A percentile compares a stretch with the other conserved stretches of the same genome.
Conservation (phyloP, 2,113 vertebrate genomes). For the Crocuta crocuta region DNA sequence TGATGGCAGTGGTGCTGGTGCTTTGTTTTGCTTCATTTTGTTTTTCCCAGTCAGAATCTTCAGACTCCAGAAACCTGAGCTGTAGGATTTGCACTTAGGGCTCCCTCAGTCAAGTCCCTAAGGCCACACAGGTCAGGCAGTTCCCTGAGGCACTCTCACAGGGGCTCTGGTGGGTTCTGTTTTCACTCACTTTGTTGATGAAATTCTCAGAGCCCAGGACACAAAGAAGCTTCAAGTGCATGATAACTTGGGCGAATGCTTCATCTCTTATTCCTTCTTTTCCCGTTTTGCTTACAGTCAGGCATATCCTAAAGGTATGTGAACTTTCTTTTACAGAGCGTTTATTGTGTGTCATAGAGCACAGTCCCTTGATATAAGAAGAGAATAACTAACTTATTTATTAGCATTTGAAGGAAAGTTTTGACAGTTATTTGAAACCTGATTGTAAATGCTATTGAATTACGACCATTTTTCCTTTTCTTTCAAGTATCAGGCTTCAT, state of each 20-base stretch:
- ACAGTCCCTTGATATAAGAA: slow-evolving; percentile 73
- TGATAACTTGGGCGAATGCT: slow-evolving; percentile 69
- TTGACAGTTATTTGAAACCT: slow-evolving; percentile 78
- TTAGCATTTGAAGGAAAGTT: slow-evolving; percentile 81
- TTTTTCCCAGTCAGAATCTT: background rate
- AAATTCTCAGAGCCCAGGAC: slow-evolving; percentile 68
- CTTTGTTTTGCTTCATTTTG: background rate
- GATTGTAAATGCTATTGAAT: slow-evolving; percentile 70
- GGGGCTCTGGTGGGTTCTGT: slow-evolving; percentile 46
- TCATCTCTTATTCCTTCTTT: slow-evolving; percentile 78
- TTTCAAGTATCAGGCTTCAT: slow-evolving; percentile 34
- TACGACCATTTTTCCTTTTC: slow-evolving; percentile 41
- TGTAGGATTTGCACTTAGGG: background rate
- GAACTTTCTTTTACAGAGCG: slow-evolving; percentile 79
- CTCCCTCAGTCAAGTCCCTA: background rate
- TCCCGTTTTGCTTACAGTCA: slow-evolving; percentile 75
- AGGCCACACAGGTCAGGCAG: slow-evolving; percentile 11
- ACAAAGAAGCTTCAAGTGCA: slow-evolving; percentile 74
- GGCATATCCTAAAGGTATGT: slow-evolving; percentile 83
- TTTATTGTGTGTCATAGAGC: slow-evolving; percentile 79
- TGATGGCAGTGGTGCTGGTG: background rate
- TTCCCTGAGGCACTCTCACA: slow-evolving; percentile 7
- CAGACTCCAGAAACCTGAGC: background rate
- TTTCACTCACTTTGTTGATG: slow-evolving; percentile 65
- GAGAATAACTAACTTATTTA: slow-evolving; percentile 81